These are phyloP conservation scores for Camponotus floridanus DNA, from an alignment of 1,140 invertebrate species.

Conservation along the genomic window DNA sequence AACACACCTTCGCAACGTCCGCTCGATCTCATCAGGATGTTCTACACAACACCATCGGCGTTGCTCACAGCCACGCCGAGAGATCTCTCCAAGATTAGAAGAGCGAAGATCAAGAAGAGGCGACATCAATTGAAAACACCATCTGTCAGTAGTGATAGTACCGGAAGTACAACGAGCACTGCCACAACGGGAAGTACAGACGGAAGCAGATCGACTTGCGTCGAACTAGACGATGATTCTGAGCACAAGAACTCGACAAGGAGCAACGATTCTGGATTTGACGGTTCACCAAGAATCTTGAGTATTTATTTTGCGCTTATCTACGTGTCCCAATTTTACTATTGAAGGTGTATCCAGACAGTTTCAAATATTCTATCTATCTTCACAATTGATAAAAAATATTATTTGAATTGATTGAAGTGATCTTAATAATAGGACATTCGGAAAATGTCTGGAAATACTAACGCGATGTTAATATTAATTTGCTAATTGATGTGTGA, in stretches of 20 bases:
- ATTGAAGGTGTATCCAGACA: not conserved
- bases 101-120: slow-evolving; percentile 82
- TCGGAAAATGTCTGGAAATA: not conserved
- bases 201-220: slow-evolving; percentile 79
- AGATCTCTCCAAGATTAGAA: slow-evolving; percentile 82
- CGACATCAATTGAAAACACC: slow-evolving; percentile 80
- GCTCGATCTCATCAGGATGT: slow-evolving; percentile 82
- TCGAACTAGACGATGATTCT: slow-evolving; percentile 79
- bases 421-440: not conserved
- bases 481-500: slow-evolving; percentile 5
- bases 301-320: slow-evolving; percentile 74
- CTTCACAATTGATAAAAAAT: not conserved
- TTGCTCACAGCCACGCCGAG: slow-evolving; percentile 83
- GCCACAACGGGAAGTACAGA: slow-evolving; percentile 81
- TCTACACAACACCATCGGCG: slow-evolving; percentile 83
- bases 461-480: not conserved
- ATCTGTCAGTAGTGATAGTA: slow-evolving; percentile 83
- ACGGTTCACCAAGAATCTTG: slow-evolving; percentile 84
- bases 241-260: slow-evolving; percentile 83
- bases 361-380: slow-evolving; percentile 27
- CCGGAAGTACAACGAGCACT: slow-evolving; percentile 80
- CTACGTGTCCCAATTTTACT: not conserved
- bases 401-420: not conserved
- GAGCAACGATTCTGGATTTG: slow-evolving; percentile 85
- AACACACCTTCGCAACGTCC: slow-evolving; percentile 78